phyloP scores from a whole-genome alignment of 2,113 vertebrate species.

The Periophthalmus modestus region DNA sequence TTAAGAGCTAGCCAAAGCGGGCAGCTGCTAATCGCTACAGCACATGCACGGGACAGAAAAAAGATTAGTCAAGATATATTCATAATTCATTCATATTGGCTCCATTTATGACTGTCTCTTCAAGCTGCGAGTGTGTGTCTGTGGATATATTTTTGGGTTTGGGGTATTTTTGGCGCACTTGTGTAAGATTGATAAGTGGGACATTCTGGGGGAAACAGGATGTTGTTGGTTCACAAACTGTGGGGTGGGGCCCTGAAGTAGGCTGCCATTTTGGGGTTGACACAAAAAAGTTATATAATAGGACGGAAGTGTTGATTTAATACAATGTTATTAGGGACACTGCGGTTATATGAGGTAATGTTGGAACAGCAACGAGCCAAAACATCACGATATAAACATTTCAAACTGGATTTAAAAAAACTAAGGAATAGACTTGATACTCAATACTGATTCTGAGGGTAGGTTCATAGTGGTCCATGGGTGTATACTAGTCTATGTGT shows the following conservation, averaged over 20 bases:
- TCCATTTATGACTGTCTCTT: slow-evolving; percentile 5
- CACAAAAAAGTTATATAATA: not conserved
- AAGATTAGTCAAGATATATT: slow-evolving; percentile 8
- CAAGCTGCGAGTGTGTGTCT: not conserved
- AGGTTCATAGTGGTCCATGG: no score
- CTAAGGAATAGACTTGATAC: no score
- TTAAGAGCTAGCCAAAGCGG: not conserved
- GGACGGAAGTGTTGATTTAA: not conserved
- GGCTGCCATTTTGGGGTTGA: not conserved
- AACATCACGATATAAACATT: no score
- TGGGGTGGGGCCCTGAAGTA: not conserved
- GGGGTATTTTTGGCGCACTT: slow-evolving; percentile 37
- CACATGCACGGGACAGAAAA: not conserved
- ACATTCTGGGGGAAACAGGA: slow-evolving; percentile 10
- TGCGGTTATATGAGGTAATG: no score
- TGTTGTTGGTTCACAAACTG: not conserved
- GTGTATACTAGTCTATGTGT: no score
- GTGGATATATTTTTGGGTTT: not conserved
- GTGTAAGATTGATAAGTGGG: slow-evolving; percentile 37
- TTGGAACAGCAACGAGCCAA: no score
- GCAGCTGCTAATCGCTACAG: slow-evolving; percentile 2
- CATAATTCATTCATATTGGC: slow-evolving; percentile 5
- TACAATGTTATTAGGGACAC: no score
- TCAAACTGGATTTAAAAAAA: no score
- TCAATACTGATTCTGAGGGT: no score